Evolutionary conservation across 2,888 invertebrate genomes (phyloP), one percentile per base, ranked within the genome.

Genomic region (Caenorhabditis sulstoni): DNA sequence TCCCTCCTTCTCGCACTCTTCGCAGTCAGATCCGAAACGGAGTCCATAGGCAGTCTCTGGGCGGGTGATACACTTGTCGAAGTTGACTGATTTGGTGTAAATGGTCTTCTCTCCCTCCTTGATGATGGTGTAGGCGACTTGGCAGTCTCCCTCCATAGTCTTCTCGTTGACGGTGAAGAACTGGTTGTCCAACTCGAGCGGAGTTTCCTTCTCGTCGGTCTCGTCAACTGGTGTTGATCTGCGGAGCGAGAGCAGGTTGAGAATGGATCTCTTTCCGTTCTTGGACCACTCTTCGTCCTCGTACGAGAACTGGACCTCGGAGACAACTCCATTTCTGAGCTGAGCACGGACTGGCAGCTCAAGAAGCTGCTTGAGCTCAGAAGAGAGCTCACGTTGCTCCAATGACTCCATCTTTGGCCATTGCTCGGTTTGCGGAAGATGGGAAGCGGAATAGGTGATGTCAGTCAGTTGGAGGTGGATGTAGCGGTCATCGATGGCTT

Each of bases 31-130:
- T 64, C 53, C 53, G 65, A 81, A 81, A 18, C 82, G 81, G 53
- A 74, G 66, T 57, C 76, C 80, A 62, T 85, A 83, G 22, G 55
- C 23, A 49, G 57, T 44, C 22, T 79, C 79, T 35, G 91, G 89
- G 71, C 90, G 88, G 61, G 87, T 79, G 66, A 71, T 75, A 87
- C 91, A 91, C 74, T 90, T 90, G 73, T 91, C 89, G 86, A 91
- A 91, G 90, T 92, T 90, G 81, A 91, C 87, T 39, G 91, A 77
- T 64, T 85, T 85, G 73, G 81, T 81, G 68, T 79, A 71, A 44
- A 70, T 58, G 53, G 77, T 75, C 20, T 70, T 50, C 44, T 61
- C 71, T 39, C 61, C 35, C 44, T 81, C 81, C 20, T 76, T 44
- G 29, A 79, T 44, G 14, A 81, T 64, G 65, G 82, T 78, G 79